Evolutionary conservation across 2,797 vertebrate species (phyloP).

Genomic region (Babyrousa celebensis): DNA sequence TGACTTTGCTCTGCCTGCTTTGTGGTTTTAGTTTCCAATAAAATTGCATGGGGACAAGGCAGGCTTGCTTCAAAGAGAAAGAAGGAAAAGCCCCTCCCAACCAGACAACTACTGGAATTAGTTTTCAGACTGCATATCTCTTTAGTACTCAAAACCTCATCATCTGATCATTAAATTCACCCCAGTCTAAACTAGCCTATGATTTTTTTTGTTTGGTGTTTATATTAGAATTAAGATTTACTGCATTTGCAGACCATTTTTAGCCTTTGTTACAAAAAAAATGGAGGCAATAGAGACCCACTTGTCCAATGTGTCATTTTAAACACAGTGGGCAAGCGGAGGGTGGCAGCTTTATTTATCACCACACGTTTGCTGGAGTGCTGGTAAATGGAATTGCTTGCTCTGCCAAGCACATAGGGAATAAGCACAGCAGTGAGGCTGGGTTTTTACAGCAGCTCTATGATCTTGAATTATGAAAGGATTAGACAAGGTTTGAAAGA

Average conservation of each 20-base stretch:
- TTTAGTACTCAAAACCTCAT: slow-evolving; percentile 62
- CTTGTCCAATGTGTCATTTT: slow-evolving; percentile 77
- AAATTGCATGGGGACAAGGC: slow-evolving; percentile 17
- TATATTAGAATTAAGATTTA: slow-evolving; percentile 85
- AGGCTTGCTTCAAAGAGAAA: slow-evolving; percentile 60
- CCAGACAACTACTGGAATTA: neutral
- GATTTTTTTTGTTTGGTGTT: slow-evolving; percentile 69
- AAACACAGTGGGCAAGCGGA: slow-evolving; percentile 44
- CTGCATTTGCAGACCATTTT: slow-evolving; percentile 78
- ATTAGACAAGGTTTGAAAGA: slow-evolving; percentile 49
- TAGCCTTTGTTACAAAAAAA: slow-evolving; percentile 72
- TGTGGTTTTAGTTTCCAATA: neutral
- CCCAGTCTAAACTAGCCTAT: slow-evolving; percentile 46
- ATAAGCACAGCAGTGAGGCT: neutral
- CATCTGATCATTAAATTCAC: slow-evolving; percentile 65
- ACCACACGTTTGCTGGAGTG: neutral
- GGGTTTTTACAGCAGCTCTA: slow-evolving; percentile 65
- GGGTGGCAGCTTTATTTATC: slow-evolving; percentile 78
- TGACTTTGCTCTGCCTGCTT: neutral
- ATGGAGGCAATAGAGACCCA: slow-evolving; percentile 58
- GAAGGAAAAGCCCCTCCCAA: slow-evolving; percentile 23
- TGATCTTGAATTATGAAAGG: slow-evolving; percentile 67
- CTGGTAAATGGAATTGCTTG: slow-evolving; percentile 60
- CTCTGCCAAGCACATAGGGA: slow-evolving; percentile 73
- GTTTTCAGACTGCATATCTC: slow-evolving; percentile 51